Percentiles rank a stretch among this genome's conserved stretches.
Evolutionary conservation across 1,140 invertebrate species (phyloP).

Genomic region (Eupeodes corollae): DNA sequence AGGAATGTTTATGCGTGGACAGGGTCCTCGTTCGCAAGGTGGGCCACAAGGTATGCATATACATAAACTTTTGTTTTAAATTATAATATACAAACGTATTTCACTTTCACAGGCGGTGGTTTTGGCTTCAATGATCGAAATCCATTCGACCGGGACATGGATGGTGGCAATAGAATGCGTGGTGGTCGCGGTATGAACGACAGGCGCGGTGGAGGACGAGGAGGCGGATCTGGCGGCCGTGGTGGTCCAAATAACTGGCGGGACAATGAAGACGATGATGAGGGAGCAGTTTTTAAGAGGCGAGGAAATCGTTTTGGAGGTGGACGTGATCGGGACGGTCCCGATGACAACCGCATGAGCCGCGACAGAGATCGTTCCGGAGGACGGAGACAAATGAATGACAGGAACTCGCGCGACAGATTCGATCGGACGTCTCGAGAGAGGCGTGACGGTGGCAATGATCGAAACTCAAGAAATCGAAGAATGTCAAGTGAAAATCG

Average conservation of each 20-base stretch:
- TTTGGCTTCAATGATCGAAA: constrained; percentile 35
- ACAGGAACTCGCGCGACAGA: neutral
- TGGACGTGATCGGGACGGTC: constrained; percentile 17
- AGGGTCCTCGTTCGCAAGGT: constrained; percentile 11
- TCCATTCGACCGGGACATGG: constrained; percentile 34
- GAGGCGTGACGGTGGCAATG: neutral
- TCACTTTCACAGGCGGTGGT: constrained; percentile 11
- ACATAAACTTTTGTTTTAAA: constrained; percentile 23
- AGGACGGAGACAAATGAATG: neutral
- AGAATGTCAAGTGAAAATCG: neutral
- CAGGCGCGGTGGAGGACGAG: constrained; percentile 16
- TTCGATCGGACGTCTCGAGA: neutral
- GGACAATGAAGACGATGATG: constrained; percentile 23
- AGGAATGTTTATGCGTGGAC: constrained; percentile 8
- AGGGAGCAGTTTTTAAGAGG: constrained; percentile 26
- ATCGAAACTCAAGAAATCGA: neutral
- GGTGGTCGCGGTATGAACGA: constrained; percentile 27
- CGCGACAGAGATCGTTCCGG: constrained; percentile 7
- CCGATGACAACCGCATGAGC: constrained; percentile 11
- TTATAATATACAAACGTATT: constrained; percentile 7
- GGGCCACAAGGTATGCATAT: constrained; percentile 14
- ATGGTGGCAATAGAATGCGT: constrained; percentile 31
- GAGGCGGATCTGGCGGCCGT: constrained; percentile 13
- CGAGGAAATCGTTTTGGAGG: constrained; percentile 21
- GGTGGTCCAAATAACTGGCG: constrained; percentile 19